Base-by-base conservation (phyloP, 1,140 invertebrate species). In the Lepidurus couesii region DNA sequence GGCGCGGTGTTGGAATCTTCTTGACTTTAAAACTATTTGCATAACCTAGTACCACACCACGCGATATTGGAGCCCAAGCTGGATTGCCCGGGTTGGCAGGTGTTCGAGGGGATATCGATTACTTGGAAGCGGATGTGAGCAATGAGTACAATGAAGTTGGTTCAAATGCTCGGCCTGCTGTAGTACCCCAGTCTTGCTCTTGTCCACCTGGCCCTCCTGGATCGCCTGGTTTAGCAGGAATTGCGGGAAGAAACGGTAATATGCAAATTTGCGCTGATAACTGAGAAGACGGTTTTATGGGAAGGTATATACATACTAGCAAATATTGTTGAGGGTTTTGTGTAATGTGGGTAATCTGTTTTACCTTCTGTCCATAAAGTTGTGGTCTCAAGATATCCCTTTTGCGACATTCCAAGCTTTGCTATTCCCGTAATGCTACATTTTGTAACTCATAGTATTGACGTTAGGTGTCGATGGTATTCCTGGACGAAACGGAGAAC, bases 231-330 rank as follows among this genome's bases (percentile, higher is more conserved):
- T 11, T 42, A 16, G 13, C 76, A n/a, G 44, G 44, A 43, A 43
- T 65, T n/a, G 34, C 24, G 65, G 76, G 76, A 65, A 65, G 74
- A 65, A 44, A 78, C 7, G 44, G 42, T 44, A 44, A 77, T 45
- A 44, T 24, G 65, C 34, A 77, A 77, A 77, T 53, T 53, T 77
- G 47, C 16, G 21, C 53, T 1, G 53, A 65, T 65, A 65, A n/a
- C 16, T 65, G 8, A 65, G 53, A 16, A 65, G 13, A 13, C 53
- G 53, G 8, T 9, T 13, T 11, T 9, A 65, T 65, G 13, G 53
- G 8, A 16, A 21, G 53, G 9, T n/a, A 21, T n/a, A 21, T 21
- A 65, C 21, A n/a, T 21, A 65, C 16, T n/a, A 8, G 8, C 53
- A n/a, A 13, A 65, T 16, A 65, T 16, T 34, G 45, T 16, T 47